A percentile compares a stretch with the other conserved stretches of the same genome.
Evolutionary conservation across 2,113 vertebrate genomes (phyloP).

Genomic region (Arothron firmamentum): DNA sequence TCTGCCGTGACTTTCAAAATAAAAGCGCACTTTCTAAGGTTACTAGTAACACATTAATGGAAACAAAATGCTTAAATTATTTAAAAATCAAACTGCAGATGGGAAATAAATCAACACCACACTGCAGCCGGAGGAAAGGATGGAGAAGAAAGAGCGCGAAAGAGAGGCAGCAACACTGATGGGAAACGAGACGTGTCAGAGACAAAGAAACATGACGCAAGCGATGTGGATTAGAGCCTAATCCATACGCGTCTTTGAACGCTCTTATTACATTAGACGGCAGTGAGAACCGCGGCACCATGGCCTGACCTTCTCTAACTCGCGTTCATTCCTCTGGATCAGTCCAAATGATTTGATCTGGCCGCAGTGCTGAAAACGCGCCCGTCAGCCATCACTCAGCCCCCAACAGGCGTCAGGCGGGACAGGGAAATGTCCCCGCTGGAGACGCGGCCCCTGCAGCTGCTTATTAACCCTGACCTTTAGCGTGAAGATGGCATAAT

Average conservation of each 20-base stretch:
- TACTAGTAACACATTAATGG: too few species aligned
- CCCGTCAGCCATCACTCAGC: conserved; percentile 20
- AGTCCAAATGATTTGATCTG: conserved; percentile 53
- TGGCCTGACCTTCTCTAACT: conserved; percentile 59
- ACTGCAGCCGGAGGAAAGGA: neutral
- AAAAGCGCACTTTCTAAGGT: too few species aligned
- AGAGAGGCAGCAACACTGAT: conserved; percentile 7
- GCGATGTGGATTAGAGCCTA: conserved; percentile 45
- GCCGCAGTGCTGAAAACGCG: conserved; percentile 13
- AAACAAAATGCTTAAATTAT: too few species aligned
- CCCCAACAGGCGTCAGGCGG: neutral
- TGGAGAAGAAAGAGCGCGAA: conserved; percentile 6
- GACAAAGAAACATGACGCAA: conserved; percentile 10
- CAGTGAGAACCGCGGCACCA: conserved; percentile 36
- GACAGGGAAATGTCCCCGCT: neutral
- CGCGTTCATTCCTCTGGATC: conserved; percentile 51
- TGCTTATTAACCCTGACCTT: conserved; percentile 2
- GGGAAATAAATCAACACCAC: too few species aligned
- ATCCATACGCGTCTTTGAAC: conserved; percentile 31
- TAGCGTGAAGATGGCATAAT: neutral
- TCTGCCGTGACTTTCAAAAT: too few species aligned
- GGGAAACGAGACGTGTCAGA: conserved; percentile 1
- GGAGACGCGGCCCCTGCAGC: neutral
- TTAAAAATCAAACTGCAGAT: too few species aligned
- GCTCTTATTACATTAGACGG: conserved; percentile 52